Evolutionary conservation across 2,888 invertebrate genomes (phyloP), one percentile per base, ranked within the genome.

Genomic region (Torymus texanus): DNA sequence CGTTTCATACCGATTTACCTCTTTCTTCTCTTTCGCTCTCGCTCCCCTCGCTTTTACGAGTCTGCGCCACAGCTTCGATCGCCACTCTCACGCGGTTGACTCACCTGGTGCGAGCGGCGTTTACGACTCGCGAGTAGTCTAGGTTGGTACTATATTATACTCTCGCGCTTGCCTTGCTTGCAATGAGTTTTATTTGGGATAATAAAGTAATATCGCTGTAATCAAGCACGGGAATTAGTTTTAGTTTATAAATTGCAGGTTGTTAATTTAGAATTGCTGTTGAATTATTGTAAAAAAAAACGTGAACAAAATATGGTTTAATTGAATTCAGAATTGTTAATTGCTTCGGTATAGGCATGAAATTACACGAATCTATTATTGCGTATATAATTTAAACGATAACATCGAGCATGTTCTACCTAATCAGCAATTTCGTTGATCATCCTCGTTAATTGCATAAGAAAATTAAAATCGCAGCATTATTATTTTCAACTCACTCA

Each of bases 361-460:
- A 58, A 2, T 29, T n/a, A n/a, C 1, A 41, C 8, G 41, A 41
- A 41, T 41, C 41, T 41, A 8, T 41, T 41, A 41, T 41, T 59
- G n/a, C 59, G 11, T 59, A 16, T 58, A 58, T 59, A 59, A 18
- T 72, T 24, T 14, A 72, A 24, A 11, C 51, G 62, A 29, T 21
- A 72, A 24, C 53, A 61, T 72, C 72, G 51, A 13, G 14, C 8
- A 59, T 12, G 14, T 14, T 29, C 24, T 50, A 59, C 21, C 41
- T 71, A 71, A 58, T 29, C 50, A 50, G 58, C 18, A 18, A 21
- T 41, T n/a, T 53, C 13, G 21, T 24, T 72, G 53, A 72, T 53
- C 61, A 62, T 62, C 62, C 16, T n/a, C 72, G 53, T 62, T 62
- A 62, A 51, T 72, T 72, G 53, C 62, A 53, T 62, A 72, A 72